Conservation (phyloP, 2,113 vertebrate genomes). For the human (Homo sapiens) region GRCh38 chr6:102973001-102973500, state of each 20-base stretch:
- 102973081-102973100: not conserved
- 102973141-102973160: not conserved
- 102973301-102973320: not conserved
- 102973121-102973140: not conserved
- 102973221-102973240: not conserved
- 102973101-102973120: not conserved
- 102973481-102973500: too few species aligned
- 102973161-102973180: not conserved
- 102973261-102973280: not conserved
- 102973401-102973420: not conserved
- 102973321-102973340: not conserved
- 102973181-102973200: not conserved
- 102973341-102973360: not conserved
- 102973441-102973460: not conserved
- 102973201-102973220: not conserved
- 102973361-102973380: not conserved
- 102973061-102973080: not conserved
- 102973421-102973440: not conserved
- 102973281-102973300: not conserved
- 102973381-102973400: not conserved
- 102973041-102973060: not conserved
- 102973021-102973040: not conserved
- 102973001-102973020: too few species aligned
- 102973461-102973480: too few species aligned
- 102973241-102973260: not conserved